Evolutionary conservation across 2,888 invertebrate genomes (phyloP).

Genomic region (Danaus chrysippus): DNA sequence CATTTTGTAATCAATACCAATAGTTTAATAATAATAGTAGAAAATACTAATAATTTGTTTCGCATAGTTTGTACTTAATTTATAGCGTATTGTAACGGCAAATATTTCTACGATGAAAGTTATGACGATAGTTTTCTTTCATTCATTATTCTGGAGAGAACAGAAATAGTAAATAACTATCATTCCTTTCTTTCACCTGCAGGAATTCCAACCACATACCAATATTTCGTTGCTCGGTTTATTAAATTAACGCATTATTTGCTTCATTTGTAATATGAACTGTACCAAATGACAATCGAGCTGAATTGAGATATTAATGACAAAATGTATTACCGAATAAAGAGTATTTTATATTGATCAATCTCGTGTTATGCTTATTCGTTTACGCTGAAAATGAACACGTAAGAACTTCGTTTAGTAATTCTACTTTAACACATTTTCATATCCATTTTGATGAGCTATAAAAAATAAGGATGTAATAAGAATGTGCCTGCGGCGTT

Average conservation of each 20-base stretch:
- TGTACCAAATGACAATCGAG: background rate
- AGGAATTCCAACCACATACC: constrained; percentile 22
- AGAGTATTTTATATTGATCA: background rate
- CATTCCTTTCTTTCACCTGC: constrained; percentile 27
- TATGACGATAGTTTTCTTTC: constrained; percentile 15
- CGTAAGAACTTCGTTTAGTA: constrained; percentile 9
- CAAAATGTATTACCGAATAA: background rate
- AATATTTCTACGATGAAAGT: constrained; percentile 10
- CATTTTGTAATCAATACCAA: no score
- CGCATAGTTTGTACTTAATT: no score
- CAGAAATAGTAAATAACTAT: constrained; percentile 24
- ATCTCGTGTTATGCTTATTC: background rate
- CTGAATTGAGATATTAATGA: background rate
- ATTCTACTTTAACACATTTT: constrained; percentile 18
- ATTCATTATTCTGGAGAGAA: constrained; percentile 21
- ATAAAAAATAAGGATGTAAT: constrained; percentile 27
- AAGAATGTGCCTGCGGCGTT: constrained; percentile 20
- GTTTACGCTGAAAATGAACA: background rate
- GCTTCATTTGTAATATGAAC: constrained; percentile 1
- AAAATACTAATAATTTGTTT: no score
- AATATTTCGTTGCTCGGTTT: constrained; percentile 18
- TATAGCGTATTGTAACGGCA: background rate
- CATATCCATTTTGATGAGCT: constrained; percentile 15
- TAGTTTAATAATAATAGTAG: no score
- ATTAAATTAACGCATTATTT: constrained; percentile 11